phyloP scores from a whole-genome alignment of 2,888 invertebrate species.

The Pimpla rufipes region DNA sequence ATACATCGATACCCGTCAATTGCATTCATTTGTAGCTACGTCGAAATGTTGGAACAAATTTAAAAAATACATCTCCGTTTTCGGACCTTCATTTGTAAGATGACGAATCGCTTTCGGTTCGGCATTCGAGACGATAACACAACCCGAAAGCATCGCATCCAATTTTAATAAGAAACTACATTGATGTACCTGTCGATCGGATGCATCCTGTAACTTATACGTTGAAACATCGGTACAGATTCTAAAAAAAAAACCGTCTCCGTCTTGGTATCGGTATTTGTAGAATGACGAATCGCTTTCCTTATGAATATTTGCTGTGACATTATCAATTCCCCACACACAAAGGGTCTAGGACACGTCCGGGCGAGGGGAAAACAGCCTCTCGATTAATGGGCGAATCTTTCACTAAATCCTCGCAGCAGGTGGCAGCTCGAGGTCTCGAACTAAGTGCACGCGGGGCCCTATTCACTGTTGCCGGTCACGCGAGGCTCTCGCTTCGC shows the following conservation, averaged over 20 bases:
- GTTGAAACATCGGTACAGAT: too few relatives aligned
- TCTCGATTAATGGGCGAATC: conserved; percentile 35
- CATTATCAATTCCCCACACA: not conserved
- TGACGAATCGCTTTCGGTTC: too few relatives aligned
- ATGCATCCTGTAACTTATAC: too few relatives aligned
- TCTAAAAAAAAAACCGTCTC: not conserved
- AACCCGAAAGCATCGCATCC: too few relatives aligned
- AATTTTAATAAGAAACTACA: too few relatives aligned
- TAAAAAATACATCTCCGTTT: too few relatives aligned
- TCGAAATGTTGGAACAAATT: too few relatives aligned
- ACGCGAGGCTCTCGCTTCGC: conserved; percentile 51
- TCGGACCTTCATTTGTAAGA: too few relatives aligned
- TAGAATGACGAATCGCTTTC: not conserved
- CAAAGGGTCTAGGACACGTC: not conserved
- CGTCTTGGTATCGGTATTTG: not conserved
- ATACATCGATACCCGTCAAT: not conserved
- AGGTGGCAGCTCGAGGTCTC: conserved; percentile 36
- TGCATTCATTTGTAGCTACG: not conserved
- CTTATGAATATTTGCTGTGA: not conserved
- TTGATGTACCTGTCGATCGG: not conserved
- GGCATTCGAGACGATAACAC: too few relatives aligned
- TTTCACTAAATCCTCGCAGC: conserved; percentile 46
- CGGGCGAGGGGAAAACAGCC: not conserved
- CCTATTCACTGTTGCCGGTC: conserved; percentile 28
- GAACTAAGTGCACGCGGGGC: not conserved